A percentile compares a stretch with the other conserved stretches of the same genome.
Conservation (phyloP, 2,888 invertebrate species). For the Hoplodrina blanda region DNA sequence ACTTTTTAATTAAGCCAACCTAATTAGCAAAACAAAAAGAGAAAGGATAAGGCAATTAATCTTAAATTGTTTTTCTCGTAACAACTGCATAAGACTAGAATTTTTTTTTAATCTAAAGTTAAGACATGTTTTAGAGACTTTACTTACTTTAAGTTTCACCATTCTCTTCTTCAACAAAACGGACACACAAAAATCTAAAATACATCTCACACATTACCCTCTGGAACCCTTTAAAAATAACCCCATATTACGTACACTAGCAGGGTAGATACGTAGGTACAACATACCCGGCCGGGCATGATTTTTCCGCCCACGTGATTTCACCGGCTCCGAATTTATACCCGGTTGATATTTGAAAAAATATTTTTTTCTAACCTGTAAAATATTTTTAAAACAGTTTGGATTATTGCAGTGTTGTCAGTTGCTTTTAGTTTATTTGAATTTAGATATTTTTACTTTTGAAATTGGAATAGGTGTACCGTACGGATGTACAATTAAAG, state of each 20-base stretch:
- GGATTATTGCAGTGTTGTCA: conserved; percentile 32
- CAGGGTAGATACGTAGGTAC: conserved; percentile 42
- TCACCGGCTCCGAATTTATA: conserved; percentile 56
- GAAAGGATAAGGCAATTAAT: no score
- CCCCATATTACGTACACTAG: conserved; percentile 42
- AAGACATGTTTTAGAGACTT: no score
- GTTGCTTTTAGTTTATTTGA: conserved; percentile 29
- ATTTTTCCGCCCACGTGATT: conserved; percentile 67
- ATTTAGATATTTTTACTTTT: conserved; percentile 11
- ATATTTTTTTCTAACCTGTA: conserved; percentile 63
- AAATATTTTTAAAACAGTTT: conserved; percentile 62
- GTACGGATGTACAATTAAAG: background rate
- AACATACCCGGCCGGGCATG: conserved; percentile 61
- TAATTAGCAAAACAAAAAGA: no score
- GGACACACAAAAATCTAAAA: conserved; percentile 35
- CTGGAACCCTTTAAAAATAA: conserved; percentile 63
- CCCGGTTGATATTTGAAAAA: conserved; percentile 64
- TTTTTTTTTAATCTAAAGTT: no score
- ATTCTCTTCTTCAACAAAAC: conserved; percentile 5
- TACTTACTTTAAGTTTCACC: background rate
- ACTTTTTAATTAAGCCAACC: no score
- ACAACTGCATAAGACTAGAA: no score
- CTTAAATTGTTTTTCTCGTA: no score
- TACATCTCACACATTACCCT: conserved; percentile 40
- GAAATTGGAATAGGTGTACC: conserved; percentile 7